These are phyloP conservation scores for Meriones psammophilus DNA, from an alignment of 2,797 vertebrate genomes.

Conservation along the genomic window DNA sequence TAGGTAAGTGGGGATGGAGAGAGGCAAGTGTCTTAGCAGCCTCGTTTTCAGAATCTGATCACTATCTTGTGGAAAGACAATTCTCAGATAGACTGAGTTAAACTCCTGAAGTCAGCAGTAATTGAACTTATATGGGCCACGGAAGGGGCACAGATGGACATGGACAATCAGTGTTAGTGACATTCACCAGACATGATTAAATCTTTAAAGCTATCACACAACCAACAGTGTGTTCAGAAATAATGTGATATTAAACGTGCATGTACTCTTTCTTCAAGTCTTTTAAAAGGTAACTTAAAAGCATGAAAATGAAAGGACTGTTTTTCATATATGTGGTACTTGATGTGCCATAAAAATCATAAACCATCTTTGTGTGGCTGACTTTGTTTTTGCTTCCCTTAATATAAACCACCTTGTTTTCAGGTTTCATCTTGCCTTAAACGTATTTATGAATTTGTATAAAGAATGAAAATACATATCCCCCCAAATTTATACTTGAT, in stretches of 20 bases:
- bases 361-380: neutral
- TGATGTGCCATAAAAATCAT: neutral
- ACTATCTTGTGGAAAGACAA: neutral
- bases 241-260: neutral
- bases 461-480: neutral
- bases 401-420: neutral
- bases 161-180: neutral
- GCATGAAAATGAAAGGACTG: neutral
- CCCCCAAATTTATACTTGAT: conserved; percentile 16
- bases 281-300: neutral
- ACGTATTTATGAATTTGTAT: neutral
- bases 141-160: neutral
- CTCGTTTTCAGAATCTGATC: neutral
- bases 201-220: neutral
- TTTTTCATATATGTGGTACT: neutral
- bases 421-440: neutral
- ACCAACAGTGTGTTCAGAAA: neutral
- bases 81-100: neutral
- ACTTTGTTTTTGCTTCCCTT: neutral
- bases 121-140: neutral
- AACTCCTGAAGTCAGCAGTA: neutral
- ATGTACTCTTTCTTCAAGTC: neutral
- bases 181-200: neutral
- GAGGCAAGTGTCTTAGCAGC: neutral
- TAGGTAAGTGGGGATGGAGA: neutral